A percentile compares a stretch with the other conserved stretches of the same genome.
phyloP scores from a whole-genome alignment of 2,888 invertebrate genomes.

The Himalopsyche kuldschensis region DNA sequence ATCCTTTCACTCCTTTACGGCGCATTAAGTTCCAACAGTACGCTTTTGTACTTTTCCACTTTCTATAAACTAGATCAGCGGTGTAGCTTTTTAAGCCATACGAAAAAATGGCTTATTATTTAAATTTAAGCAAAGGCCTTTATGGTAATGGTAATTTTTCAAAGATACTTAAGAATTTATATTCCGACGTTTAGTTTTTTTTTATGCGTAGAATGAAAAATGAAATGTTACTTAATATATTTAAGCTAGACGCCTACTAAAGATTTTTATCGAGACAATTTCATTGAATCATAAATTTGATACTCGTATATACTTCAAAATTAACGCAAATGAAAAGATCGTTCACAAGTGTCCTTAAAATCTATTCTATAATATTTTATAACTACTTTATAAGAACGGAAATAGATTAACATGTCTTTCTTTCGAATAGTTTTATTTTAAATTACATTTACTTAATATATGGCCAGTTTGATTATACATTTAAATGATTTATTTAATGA shows the following conservation, averaged over 20 bases:
- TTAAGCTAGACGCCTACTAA: neutral
- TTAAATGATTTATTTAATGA: too few relatives aligned
- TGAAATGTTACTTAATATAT: neutral
- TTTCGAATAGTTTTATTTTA: too few relatives aligned
- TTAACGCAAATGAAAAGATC: neutral
- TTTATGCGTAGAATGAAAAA: neutral
- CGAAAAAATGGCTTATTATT: neutral
- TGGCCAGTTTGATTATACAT: too few relatives aligned
- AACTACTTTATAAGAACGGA: too few relatives aligned
- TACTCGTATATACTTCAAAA: neutral
- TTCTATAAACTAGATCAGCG: neutral
- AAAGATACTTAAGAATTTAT: neutral
- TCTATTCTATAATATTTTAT: too few relatives aligned
- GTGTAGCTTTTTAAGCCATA: neutral
- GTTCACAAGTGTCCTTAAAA: too few relatives aligned
- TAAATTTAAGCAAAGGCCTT: neutral
- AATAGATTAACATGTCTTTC: too few relatives aligned
- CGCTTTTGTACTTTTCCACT: neutral
- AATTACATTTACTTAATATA: too few relatives aligned
- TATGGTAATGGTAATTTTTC: neutral
- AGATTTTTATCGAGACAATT: neutral
- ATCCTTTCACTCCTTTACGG: neutral
- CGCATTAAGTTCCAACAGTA: neutral
- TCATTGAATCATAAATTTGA: neutral
- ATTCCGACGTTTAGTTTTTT: neutral